phyloP scores from a whole-genome alignment of 2,888 invertebrate species.

The Eupithecia pulchellata region DNA sequence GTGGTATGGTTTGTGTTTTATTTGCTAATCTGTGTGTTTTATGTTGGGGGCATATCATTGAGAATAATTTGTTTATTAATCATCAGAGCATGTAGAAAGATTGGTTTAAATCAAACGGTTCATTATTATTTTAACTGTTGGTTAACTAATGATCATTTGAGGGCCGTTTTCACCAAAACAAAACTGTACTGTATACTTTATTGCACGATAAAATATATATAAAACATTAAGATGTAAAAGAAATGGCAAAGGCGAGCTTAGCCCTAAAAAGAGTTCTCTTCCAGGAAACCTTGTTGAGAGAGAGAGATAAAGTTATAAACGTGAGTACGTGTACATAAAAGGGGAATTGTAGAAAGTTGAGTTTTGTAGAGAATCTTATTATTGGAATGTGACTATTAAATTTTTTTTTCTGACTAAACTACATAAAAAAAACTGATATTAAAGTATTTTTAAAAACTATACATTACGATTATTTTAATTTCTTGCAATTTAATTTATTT shows the following conservation, averaged over 20 bases:
- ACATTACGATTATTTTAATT: background rate
- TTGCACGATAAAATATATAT: no score
- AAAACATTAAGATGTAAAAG: no score
- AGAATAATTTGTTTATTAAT: background rate
- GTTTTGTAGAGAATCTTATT: background rate
- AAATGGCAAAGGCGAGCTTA: no score
- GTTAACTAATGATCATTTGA: background rate
- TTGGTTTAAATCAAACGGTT: background rate
- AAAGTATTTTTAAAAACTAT: background rate
- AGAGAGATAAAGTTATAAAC: no score
- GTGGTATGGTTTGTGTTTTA: conserved; percentile 16
- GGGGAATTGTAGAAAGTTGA: no score
- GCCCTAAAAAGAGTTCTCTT: no score
- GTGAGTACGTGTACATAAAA: no score
- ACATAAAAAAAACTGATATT: background rate
- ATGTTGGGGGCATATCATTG: background rate
- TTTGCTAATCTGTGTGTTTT: conserved; percentile 18
- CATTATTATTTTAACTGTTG: background rate
- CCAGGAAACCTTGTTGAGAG: no score
- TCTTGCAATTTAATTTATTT: background rate
- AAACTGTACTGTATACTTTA: no score
- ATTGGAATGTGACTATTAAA: background rate
- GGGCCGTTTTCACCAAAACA: background rate
- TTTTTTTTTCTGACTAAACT: background rate
- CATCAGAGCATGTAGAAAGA: background rate